Evolutionary conservation across 2,113 vertebrate genomes (phyloP), one percentile per base, ranked within the genome.

Genomic region (Telmatochromis brachygnathus): DNA sequence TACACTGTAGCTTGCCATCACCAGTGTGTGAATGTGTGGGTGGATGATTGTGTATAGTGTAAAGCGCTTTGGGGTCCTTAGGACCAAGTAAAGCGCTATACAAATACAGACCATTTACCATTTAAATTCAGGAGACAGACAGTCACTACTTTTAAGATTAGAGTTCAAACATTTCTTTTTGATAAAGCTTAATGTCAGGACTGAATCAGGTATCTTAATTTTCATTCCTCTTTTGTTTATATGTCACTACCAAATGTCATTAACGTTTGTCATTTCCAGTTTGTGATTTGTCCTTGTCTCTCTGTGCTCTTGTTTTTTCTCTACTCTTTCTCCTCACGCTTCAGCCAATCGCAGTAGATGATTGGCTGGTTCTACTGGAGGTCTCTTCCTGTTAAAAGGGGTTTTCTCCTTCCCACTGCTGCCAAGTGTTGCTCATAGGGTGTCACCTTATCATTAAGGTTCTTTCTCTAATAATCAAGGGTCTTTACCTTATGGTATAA

Each of bases 331-430:
- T 49, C 23, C 42, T 77, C 23, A 77, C 14, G 0, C 6, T 47
- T 19, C 4, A 51, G 2, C 6, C 8, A 47, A 10, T 47, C 3
- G 4, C 14, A 28, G 39, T 28, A 75, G 39, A 28, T 19, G 14
- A 11, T 42, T 49, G 42, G 42, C 70, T 49, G 70, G 23, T 77
- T 77, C 42, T 77, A 28, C 73, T 47, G 21, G 23, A 47, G 39
- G 68, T 75, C 13, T 47, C 39, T 75, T 77, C 73, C 26, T 77
- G 15, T 30, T 49, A 51, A 77, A 77, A 30, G 45, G 10, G 45
- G 17, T 12, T 49, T 51, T 17, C 47, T 51, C 26, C 45, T 51
- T 51, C 42, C 73, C 45, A n/a, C 73, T 30, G 42, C 26, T 30
- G 9, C 45, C 45, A 77, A 9, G 45, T 49, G 9, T 28, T 8